Percentiles rank a stretch among this genome's conserved stretches.
phyloP scores from a whole-genome alignment of 2,888 invertebrate genomes.

The Pseudanteris insignis region DNA sequence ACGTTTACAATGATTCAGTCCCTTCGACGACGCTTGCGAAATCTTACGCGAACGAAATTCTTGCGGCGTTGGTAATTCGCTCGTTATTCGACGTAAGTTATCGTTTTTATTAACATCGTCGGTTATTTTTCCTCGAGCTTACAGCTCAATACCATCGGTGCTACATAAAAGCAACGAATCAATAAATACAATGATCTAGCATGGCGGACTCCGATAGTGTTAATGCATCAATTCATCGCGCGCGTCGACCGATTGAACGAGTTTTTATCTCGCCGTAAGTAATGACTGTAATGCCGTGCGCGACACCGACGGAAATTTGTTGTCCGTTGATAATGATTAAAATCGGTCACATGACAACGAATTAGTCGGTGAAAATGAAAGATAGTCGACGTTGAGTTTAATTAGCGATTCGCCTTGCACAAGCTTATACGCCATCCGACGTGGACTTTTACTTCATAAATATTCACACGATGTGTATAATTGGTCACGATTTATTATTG shows the following conservation, averaged over 20 bases:
- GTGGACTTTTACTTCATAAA: conserved; percentile 42
- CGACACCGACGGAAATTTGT: conserved; percentile 38
- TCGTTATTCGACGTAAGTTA: conserved; percentile 9
- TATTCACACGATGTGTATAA: conserved; percentile 41
- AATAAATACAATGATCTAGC: conserved; percentile 27
- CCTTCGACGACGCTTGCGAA: conserved; percentile 7
- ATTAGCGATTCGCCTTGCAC: conserved; percentile 32
- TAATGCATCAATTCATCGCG: conserved; percentile 23
- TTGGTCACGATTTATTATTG: conserved; percentile 32
- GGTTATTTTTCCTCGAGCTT: conserved; percentile 19
- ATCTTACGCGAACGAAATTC: conserved; percentile 12
- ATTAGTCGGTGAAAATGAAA: conserved; percentile 40
- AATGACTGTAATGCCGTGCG: conserved; percentile 25
- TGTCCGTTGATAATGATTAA: conserved; percentile 36
- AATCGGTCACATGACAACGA: conserved; percentile 40
- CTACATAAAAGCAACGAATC: too few relatives aligned
- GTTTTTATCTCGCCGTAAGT: conserved; percentile 30
- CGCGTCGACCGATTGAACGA: conserved; percentile 19
- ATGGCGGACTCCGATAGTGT: conserved; percentile 10
- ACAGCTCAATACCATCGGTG: conserved; percentile 6
- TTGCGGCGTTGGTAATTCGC: conserved; percentile 22
- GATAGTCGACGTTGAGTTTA: conserved; percentile 36
- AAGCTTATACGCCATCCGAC: conserved; percentile 24
- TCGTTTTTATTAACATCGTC: conserved; percentile 23
- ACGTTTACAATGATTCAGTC: conserved; percentile 4